Percentiles rank a stretch among this genome's conserved stretches.
Evolutionary conservation across 2,113 vertebrate genomes (phyloP).

Genomic region (Ascaphus truei): DNA sequence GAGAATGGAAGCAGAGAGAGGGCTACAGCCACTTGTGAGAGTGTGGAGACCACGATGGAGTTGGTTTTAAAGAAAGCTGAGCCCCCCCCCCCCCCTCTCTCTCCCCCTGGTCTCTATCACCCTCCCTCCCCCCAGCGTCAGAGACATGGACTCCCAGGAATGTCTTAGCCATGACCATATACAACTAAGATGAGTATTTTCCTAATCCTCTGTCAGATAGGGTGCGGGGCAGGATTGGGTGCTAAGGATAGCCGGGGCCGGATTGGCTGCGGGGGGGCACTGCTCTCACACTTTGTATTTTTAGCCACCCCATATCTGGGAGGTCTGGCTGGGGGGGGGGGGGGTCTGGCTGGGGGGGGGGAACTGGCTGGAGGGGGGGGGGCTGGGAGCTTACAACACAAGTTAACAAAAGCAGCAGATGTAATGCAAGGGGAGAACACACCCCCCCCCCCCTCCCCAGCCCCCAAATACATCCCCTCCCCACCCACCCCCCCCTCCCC

Average conservation of each 20-base stretch:
- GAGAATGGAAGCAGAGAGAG: background rate
- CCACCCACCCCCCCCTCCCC: background rate
- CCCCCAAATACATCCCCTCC: background rate
- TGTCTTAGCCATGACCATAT: slow-evolving; percentile 71
- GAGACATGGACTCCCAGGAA: slow-evolving; percentile 72
- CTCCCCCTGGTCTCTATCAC: slow-evolving; percentile 42
- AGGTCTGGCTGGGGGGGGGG: slow-evolving; percentile 1
- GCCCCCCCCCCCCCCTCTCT: slow-evolving; percentile 37
- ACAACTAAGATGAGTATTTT: slow-evolving; percentile 54
- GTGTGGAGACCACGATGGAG: slow-evolving; percentile 26
- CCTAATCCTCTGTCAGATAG: slow-evolving; percentile 51
- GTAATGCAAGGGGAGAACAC: slow-evolving; percentile 25
- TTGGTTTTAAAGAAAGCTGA: slow-evolving; percentile 53
- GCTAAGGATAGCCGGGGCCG: slow-evolving; percentile 38
- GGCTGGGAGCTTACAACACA: slow-evolving; percentile 34
- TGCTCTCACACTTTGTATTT: slow-evolving; percentile 62
- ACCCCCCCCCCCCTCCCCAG: background rate
- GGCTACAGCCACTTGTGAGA: slow-evolving; percentile 18
- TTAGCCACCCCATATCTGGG: slow-evolving; percentile 55
- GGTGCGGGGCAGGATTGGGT: slow-evolving; percentile 55
- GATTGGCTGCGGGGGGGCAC: slow-evolving; percentile 50
- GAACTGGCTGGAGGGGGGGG: background rate
- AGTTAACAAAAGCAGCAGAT: slow-evolving; percentile 37
- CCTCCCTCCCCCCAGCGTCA: slow-evolving; percentile 62
- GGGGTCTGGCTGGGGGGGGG: background rate